Evolutionary conservation across 1,140 invertebrate species (phyloP).

Genomic region (Drosophila kikkawai): DNA sequence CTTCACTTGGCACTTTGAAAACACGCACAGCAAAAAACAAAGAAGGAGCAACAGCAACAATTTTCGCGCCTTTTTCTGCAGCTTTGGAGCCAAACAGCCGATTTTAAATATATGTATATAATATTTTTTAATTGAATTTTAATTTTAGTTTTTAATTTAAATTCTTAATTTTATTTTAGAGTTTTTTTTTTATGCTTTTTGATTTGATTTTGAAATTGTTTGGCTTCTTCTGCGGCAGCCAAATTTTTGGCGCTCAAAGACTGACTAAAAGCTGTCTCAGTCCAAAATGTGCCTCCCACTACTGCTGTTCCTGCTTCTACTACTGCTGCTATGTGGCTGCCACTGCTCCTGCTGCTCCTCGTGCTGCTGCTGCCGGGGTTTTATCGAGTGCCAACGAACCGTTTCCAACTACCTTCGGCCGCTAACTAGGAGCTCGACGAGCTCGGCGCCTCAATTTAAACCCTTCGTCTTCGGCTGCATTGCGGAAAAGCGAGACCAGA

Average conservation of each 20-base stretch:
- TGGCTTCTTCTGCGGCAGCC: background rate
- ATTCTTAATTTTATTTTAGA: background rate
- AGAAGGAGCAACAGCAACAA: background rate
- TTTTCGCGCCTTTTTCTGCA: background rate
- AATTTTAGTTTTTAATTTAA: background rate
- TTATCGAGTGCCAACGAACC: conserved; percentile 59
- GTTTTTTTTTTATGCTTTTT: background rate
- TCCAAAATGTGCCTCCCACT: background rate
- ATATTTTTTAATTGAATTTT: too few species aligned
- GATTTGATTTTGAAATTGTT: background rate
- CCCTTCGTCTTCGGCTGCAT: conserved; percentile 11
- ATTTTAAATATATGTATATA: background rate
- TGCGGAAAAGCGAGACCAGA: conserved; percentile 1
- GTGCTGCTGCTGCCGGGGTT: conserved; percentile 1
- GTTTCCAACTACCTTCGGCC: conserved; percentile 46
- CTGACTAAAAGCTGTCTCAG: background rate
- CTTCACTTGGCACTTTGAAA: conserved; percentile 19
- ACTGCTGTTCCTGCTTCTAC: background rate
- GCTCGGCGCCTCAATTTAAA: conserved; percentile 25
- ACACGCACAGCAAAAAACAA: conserved; percentile 15
- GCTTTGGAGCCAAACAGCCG: conserved; percentile 6
- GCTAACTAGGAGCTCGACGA: conserved; percentile 43
- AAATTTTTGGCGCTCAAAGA: conserved; percentile 23
- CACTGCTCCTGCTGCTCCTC: conserved; percentile 3
- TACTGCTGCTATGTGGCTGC: background rate